Evolutionary conservation across 2,888 invertebrate species (phyloP).

Genomic region (Sminthurinus aureus): DNA sequence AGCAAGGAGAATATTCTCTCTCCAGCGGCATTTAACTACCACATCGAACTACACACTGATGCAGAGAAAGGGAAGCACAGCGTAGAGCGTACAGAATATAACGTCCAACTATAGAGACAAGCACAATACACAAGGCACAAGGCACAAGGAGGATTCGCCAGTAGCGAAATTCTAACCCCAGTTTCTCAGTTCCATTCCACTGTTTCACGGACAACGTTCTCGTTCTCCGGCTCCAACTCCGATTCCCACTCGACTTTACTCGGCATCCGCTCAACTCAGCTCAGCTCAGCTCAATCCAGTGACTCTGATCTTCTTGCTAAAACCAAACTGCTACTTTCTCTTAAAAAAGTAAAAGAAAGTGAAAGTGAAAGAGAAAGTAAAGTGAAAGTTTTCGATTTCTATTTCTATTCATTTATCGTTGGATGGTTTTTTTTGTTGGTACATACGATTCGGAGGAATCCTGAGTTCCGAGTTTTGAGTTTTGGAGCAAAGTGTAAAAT

Average conservation of each 20-base stretch:
- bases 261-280: background rate
- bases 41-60: no score
- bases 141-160: background rate
- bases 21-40: no score
- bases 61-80: background rate
- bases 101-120: background rate
- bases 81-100: background rate
- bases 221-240: background rate
- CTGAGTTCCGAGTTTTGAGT: no score
- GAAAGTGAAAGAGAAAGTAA: background rate
- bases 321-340: background rate
- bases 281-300: background rate
- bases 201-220: background rate
- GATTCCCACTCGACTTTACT: background rate
- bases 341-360: background rate
- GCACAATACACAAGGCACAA: background rate
- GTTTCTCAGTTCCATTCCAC: constrained; percentile 25
- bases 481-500: no score
- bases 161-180: background rate
- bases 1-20: no score
- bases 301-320: background rate
- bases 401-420: no score
- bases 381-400: background rate
- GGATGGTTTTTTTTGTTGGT: no score
- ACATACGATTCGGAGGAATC: no score